phyloP scores from a whole-genome alignment of 2,113 vertebrate genomes.

The Sylvia atricapilla region DNA sequence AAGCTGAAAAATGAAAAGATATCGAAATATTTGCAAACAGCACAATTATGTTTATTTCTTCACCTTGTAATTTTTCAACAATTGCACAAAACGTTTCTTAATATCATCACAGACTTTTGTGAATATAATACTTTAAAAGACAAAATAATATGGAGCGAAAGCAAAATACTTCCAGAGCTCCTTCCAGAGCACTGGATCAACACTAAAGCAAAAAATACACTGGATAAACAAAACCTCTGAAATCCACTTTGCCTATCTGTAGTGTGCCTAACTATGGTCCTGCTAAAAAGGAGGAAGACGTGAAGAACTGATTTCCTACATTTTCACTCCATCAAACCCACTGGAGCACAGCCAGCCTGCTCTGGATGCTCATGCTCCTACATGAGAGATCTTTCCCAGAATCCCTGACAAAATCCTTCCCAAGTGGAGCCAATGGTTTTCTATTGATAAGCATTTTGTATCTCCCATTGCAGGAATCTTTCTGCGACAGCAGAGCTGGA shows the following conservation, averaged over 20 bases:
- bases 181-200: neutral
- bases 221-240: neutral
- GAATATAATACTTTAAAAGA: neutral
- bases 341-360: neutral
- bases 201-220: neutral
- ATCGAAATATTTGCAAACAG: neutral
- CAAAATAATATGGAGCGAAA: neutral
- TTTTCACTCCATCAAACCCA: neutral
- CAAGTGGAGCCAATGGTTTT: neutral
- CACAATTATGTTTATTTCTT: neutral
- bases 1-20: conserved; percentile 66
- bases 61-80: neutral
- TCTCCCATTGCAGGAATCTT: neutral
- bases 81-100: neutral
- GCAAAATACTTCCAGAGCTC: neutral
- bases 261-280: neutral
- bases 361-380: neutral
- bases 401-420: neutral
- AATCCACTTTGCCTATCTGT: neutral
- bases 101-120: neutral
- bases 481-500: neutral
- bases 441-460: neutral
- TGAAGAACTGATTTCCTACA: neutral
- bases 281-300: neutral
- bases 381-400: neutral